Conservation (phyloP, 2,113 vertebrate genomes). For the Caloenas nicobarica region DNA sequence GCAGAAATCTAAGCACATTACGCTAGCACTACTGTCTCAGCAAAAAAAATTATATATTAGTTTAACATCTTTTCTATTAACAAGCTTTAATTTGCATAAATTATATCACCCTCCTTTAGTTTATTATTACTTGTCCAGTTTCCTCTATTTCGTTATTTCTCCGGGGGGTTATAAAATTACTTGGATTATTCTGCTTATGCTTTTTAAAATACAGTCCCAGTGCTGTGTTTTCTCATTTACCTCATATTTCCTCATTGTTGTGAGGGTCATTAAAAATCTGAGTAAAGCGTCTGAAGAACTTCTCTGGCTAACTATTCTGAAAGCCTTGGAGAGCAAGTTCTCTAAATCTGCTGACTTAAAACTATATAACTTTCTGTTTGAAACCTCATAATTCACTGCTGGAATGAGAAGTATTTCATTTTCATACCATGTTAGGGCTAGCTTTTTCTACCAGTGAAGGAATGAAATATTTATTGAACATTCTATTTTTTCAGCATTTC, state of each 20-base stretch:
- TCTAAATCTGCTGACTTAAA: neutral
- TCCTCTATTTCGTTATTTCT: constrained; percentile 33
- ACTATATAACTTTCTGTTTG: neutral
- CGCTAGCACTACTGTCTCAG: neutral
- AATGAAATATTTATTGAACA: neutral
- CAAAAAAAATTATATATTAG: neutral
- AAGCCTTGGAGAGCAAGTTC: neutral
- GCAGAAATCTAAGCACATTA: neutral
- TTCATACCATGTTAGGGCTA: neutral
- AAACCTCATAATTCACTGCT: neutral
- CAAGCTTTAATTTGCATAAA: constrained; percentile 48
- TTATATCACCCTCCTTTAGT: constrained; percentile 26
- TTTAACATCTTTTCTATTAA: constrained; percentile 45
- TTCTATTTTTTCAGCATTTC: neutral
- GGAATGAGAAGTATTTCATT: neutral
- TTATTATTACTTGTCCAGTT: constrained; percentile 10
- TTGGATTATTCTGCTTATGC: neutral
- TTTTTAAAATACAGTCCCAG: neutral
- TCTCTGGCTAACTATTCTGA: neutral
- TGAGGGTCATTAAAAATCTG: neutral
- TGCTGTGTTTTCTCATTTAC: neutral
- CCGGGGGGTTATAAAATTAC: constrained; percentile 20
- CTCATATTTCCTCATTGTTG: constrained; percentile 7
- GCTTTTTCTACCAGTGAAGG: neutral
- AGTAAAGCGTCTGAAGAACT: neutral